These are phyloP conservation scores for Pampus argenteus DNA, from an alignment of 2,797 vertebrate genomes.

Conservation along the genomic window DNA sequence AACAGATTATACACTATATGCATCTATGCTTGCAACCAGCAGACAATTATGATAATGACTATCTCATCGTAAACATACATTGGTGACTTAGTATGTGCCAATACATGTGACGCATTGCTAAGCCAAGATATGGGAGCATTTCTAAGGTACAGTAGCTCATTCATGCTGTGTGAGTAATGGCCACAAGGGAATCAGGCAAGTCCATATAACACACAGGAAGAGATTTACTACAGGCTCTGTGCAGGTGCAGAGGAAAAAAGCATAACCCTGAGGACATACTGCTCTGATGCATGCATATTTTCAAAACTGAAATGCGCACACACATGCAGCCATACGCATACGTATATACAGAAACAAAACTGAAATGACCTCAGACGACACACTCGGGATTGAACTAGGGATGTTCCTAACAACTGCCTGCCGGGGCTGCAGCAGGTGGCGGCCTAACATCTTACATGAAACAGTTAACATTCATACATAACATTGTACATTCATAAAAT, in stretches of 20 bases:
- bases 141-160: conserved; percentile 40
- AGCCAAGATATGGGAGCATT: conserved; percentile 32
- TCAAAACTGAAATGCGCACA: conserved; percentile 8
- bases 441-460: no score
- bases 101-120: conserved; percentile 30
- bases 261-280: conserved; percentile 16
- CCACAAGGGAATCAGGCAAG: conserved; percentile 41
- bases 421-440: no score
- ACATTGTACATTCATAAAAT: no score
- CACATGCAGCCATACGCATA: background rate
- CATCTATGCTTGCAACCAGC: conserved; percentile 17
- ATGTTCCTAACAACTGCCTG: no score
- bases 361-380: background rate
- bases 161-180: conserved; percentile 58
- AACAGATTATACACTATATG: conserved; percentile 4
- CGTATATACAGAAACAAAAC: background rate
- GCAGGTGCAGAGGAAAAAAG: conserved; percentile 40
- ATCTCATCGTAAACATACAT: conserved; percentile 24
- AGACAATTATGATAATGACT: conserved; percentile 35
- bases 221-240: conserved; percentile 49
- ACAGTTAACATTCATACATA: no score
- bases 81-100: conserved; percentile 7
- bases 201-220: conserved; percentile 48
- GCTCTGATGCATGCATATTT: conserved; percentile 14
- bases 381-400: no score